Conservation (phyloP, 2,797 vertebrate genomes). For the Spinus pinus region DNA sequence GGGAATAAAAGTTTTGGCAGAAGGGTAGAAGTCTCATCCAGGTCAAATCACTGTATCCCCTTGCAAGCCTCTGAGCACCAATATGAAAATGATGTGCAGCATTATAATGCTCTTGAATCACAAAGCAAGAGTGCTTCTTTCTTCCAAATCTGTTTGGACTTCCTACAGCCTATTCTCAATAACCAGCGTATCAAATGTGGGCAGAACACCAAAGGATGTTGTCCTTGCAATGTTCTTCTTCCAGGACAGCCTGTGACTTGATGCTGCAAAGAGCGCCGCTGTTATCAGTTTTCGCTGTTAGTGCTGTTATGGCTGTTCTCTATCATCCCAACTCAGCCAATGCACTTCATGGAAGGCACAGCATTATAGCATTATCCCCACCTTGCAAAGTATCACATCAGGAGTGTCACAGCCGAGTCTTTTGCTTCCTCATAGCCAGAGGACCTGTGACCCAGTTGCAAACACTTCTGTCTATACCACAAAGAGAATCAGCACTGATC, state of each 20-base stretch:
- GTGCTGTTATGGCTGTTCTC: neutral
- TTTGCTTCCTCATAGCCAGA: neutral
- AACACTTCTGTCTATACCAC: neutral
- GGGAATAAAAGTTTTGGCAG: neutral
- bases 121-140: neutral
- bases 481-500: neutral
- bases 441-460: neutral
- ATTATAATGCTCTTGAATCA: neutral
- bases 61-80: neutral
- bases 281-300: accelerated
- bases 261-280: neutral
- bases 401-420: neutral
- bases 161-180: neutral
- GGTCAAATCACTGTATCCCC: neutral
- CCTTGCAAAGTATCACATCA: neutral
- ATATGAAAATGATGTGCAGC: neutral
- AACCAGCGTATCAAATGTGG: neutral
- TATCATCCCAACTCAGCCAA: neutral
- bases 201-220: neutral
- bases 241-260: neutral
- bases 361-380: neutral
- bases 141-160: neutral
- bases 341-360: neutral
- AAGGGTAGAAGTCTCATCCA: neutral
- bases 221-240: neutral